Percentiles rank a stretch among this genome's conserved stretches.
Conservation (phyloP, 64 coral and sea anemone genomes). For the Montipora efflorescens region DNA sequence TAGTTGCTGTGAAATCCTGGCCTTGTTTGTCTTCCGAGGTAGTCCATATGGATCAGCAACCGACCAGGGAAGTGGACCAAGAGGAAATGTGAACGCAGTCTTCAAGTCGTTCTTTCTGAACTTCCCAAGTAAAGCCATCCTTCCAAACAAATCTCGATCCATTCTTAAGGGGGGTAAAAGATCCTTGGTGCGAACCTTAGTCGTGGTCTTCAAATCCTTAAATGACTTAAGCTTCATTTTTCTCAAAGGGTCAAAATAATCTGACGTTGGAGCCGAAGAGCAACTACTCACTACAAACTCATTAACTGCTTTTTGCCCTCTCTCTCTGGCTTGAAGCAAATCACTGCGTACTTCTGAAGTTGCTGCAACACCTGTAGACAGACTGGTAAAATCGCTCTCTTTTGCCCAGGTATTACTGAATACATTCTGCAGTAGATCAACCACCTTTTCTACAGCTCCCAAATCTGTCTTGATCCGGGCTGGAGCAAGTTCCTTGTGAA, state of each 20-base stretch:
- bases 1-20: background rate
- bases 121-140: constrained; percentile 66
- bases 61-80: constrained; percentile 47
- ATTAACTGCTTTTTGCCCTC: constrained; percentile 36
- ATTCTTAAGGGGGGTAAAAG: constrained; percentile 39
- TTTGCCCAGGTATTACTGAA: constrained; percentile 52
- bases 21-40: background rate
- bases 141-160: constrained; percentile 63
- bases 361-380: constrained; percentile 33
- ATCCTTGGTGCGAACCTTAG: constrained; percentile 25
- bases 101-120: constrained; percentile 68
- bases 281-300: constrained; percentile 10
- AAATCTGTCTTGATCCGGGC: constrained; percentile 52
- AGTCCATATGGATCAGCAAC: background rate
- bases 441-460: constrained; percentile 58
- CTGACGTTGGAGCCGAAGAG: background rate
- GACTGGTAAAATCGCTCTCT: constrained; percentile 29
- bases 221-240: constrained; percentile 46
- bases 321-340: constrained; percentile 19
- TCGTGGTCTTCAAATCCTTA: constrained; percentile 44
- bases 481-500: constrained; percentile 30
- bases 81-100: constrained; percentile 54
- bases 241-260: constrained; percentile 35
- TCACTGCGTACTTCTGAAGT: constrained; percentile 28
- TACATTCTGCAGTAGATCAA: constrained; percentile 18